Evolutionary conservation across 2,113 vertebrate species (phyloP).

Genomic region (Poicephalus meyeri): DNA sequence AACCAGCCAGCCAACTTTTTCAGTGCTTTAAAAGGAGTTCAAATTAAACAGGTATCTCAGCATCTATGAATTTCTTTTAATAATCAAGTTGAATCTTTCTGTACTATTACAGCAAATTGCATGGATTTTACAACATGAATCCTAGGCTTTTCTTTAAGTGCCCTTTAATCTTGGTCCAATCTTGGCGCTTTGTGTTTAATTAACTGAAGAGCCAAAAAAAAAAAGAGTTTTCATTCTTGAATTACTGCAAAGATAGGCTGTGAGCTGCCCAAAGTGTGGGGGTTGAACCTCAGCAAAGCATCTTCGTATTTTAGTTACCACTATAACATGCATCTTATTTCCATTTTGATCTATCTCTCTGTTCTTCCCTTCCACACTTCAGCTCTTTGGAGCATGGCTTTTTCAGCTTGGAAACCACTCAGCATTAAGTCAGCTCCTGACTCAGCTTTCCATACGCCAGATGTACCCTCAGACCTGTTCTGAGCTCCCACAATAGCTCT

Average conservation of each 20-base stretch:
- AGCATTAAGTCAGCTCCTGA: background rate
- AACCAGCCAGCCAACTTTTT: background rate
- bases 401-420: background rate
- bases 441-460: background rate
- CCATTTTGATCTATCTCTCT: background rate
- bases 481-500: background rate
- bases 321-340: background rate
- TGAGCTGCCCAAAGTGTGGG: background rate
- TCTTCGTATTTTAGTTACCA: background rate
- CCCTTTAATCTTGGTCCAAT: background rate
- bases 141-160: background rate
- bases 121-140: background rate
- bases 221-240: background rate
- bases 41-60: background rate
- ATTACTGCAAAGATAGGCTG: background rate
- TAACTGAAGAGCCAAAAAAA: background rate
- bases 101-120: background rate
- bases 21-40: background rate
- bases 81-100: background rate
- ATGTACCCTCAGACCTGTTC: background rate
- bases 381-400: background rate
- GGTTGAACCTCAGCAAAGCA: background rate
- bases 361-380: conserved; percentile 9
- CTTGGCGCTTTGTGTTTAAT: background rate
- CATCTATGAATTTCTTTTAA: background rate